These are phyloP conservation scores for Colossoma macropomum DNA, from an alignment of 2,113 vertebrate genomes.

Conservation along the genomic window DNA sequence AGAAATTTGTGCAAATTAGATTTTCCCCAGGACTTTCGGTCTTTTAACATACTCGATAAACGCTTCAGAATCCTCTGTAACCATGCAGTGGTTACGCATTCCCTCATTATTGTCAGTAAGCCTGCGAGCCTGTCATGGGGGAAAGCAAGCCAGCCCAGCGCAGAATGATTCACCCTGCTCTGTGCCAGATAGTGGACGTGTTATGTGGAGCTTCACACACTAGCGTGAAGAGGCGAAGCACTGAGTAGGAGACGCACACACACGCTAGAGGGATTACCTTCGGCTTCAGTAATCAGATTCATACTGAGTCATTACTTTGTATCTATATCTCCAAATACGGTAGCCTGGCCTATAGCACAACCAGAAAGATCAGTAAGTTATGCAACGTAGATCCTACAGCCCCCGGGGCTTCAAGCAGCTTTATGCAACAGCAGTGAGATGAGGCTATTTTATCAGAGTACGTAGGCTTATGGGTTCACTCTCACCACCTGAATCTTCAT, in stretches of 20 bases:
- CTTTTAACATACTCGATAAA: too few relatives aligned
- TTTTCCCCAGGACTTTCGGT: too few relatives aligned
- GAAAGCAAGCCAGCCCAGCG: too few relatives aligned
- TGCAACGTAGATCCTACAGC: neutral
- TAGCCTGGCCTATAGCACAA: neutral
- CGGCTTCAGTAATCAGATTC: neutral
- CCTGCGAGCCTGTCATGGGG: neutral
- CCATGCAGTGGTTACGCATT: too few relatives aligned
- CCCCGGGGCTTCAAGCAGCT: neutral
- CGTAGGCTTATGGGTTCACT: neutral
- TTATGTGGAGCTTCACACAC: neutral
- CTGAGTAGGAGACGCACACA: constrained; percentile 22
- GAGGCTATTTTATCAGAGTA: neutral
- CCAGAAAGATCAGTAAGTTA: neutral
- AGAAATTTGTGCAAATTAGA: too few relatives aligned
- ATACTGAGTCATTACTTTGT: constrained; percentile 14
- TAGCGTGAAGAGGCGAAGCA: constrained; percentile 14
- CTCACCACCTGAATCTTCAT: neutral
- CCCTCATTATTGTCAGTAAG: neutral
- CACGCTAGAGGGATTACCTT: constrained; percentile 31
- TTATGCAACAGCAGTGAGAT: neutral
- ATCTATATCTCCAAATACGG: neutral
- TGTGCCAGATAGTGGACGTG: constrained; percentile 1
- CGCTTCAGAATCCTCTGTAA: too few relatives aligned
- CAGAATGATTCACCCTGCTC: constrained; percentile 20